Evolutionary conservation across 2,888 invertebrate species (phyloP).

Genomic region (Plebejus anna): DNA sequence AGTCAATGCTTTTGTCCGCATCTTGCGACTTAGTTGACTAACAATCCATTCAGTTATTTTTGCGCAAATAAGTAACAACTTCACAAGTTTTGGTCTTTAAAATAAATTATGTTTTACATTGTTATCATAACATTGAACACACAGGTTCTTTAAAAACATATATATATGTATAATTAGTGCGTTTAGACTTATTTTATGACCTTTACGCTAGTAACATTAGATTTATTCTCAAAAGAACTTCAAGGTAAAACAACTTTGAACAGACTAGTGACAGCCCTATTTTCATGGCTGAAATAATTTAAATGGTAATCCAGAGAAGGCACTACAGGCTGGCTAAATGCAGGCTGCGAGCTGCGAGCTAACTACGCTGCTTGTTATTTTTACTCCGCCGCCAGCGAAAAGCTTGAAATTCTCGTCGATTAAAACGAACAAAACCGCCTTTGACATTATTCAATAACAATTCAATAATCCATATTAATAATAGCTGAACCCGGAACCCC

Average conservation of each 20-base stretch:
- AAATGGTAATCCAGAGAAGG: slow-evolving; percentile 51
- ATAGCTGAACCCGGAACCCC: too few relatives aligned
- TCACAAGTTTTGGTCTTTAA: too few relatives aligned
- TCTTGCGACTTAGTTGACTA: too few relatives aligned
- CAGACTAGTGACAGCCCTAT: slow-evolving; percentile 31
- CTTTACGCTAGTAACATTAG: not conserved
- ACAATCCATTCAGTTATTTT: too few relatives aligned
- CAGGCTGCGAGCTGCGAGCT: slow-evolving; percentile 16
- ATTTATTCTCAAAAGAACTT: not conserved
- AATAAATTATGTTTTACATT: too few relatives aligned
- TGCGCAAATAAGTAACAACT: too few relatives aligned
- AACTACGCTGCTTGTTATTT: slow-evolving; percentile 19
- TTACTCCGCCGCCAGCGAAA: not conserved
- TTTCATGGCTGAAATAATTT: slow-evolving; percentile 45
- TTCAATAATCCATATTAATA: not conserved
- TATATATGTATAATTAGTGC: too few relatives aligned
- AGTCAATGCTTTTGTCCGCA: too few relatives aligned
- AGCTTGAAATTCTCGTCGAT: slow-evolving; percentile 12
- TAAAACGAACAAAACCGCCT: not conserved
- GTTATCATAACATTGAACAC: too few relatives aligned
- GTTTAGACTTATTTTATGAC: too few relatives aligned
- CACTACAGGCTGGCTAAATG: slow-evolving; percentile 34
- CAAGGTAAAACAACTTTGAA: not conserved
- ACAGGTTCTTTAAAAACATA: too few relatives aligned
- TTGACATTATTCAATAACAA: not conserved